These are phyloP conservation scores for Anser cygnoides DNA, from an alignment of 2,113 vertebrate species.

Conservation along the genomic window DNA sequence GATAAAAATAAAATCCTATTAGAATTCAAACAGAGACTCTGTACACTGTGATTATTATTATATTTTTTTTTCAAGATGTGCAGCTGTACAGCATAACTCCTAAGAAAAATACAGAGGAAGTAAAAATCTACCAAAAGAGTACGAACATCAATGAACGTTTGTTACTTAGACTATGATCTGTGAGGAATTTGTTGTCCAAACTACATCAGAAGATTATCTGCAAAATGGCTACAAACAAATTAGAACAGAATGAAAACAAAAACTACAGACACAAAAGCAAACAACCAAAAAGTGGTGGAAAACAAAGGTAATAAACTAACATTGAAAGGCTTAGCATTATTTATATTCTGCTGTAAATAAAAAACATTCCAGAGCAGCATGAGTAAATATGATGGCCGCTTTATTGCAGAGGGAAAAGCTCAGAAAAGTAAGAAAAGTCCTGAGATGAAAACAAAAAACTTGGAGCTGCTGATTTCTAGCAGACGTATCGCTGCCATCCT, in stretches of 20 bases:
- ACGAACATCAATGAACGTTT: neutral
- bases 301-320: constrained; percentile 21
- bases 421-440: neutral
- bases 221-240: neutral
- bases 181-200: neutral
- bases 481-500: fast-evolving
- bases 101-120: neutral
- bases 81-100: neutral
- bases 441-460: neutral
- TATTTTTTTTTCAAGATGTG: constrained; percentile 3
- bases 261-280: constrained; percentile 11
- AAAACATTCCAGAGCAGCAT: constrained; percentile 20
- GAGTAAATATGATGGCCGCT: constrained; percentile 5
- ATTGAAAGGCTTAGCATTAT: neutral
- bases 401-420: neutral
- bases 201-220: neutral
- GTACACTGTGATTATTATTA: neutral
- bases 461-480: neutral
- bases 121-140: constrained; percentile 4
- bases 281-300: constrained; percentile 26
- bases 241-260: constrained; percentile 28
- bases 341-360: constrained; percentile 34
- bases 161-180: neutral
- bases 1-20: neutral
- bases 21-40: neutral